Evolutionary conservation across 2,797 vertebrate genomes (phyloP).

Genomic region (Varecia variegata): DNA sequence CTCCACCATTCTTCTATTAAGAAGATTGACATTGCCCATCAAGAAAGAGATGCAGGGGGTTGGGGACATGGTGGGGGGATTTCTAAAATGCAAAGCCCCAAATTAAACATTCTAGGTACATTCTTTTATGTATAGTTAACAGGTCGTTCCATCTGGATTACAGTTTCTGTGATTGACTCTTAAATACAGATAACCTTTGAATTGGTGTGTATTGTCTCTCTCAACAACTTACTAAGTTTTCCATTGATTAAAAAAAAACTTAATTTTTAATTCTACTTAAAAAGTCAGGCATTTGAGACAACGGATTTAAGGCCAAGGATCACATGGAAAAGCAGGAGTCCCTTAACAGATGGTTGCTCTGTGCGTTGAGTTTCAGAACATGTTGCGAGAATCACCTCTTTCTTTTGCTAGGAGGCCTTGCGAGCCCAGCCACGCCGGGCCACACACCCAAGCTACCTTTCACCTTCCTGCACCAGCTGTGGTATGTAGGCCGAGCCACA

Average conservation of each 20-base stretch:
- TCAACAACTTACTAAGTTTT: neutral
- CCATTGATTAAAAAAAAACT: neutral
- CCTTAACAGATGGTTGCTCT: neutral
- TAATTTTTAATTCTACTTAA: neutral
- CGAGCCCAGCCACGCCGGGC: neutral
- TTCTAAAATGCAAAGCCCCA: neutral
- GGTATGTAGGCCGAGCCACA: neutral
- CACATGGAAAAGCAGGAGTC: neutral
- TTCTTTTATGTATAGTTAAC: neutral
- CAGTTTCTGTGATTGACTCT: neutral
- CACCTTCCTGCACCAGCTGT: neutral
- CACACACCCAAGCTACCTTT: neutral
- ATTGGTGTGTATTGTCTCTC: neutral
- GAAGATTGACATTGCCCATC: neutral
- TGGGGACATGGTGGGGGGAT: neutral
- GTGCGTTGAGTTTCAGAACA: neutral
- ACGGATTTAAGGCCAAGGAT: neutral
- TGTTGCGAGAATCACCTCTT: neutral
- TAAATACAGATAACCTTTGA: neutral
- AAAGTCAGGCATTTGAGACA: neutral
- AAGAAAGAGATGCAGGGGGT: neutral
- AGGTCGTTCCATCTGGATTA: neutral
- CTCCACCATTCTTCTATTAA: neutral
- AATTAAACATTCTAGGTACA: neutral
- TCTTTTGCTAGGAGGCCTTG: neutral